Conservation (phyloP, 2,888 invertebrate species). For the Thysanoteuthis rhombus region DNA sequence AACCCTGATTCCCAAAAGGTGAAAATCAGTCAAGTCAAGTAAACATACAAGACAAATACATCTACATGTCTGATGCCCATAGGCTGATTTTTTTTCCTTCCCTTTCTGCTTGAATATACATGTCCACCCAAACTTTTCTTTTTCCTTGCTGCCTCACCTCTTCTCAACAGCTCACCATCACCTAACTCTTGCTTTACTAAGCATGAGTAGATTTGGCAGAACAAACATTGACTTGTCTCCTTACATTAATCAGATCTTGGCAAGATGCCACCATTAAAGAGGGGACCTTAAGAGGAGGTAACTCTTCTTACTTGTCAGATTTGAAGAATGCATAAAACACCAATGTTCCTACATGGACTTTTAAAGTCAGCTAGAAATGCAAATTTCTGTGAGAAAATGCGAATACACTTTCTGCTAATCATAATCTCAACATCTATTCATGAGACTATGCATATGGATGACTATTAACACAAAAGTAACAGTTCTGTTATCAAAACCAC, state of each 20-base stretch:
- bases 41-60: neutral
- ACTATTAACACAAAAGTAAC: neutral
- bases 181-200: neutral
- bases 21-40: neutral
- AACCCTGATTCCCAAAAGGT: neutral
- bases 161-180: neutral
- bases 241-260: neutral
- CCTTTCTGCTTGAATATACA: neutral
- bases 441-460: neutral
- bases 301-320: neutral
- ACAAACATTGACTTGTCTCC: slow-evolving; percentile 12
- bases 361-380: neutral
- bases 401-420: neutral
- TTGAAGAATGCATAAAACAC: neutral
- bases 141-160: neutral
- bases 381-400: neutral
- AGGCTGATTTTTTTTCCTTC: neutral
- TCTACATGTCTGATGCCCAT: slow-evolving; percentile 12
- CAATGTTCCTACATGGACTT: neutral
- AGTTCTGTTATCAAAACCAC: neutral
- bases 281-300: neutral
- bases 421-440: neutral
- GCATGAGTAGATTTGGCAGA: neutral
- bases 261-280: slow-evolving; percentile 12
- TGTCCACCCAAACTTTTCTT: neutral